Conservation (phyloP, 2,797 vertebrate genomes). For the Halcyon leucocephala region DNA sequence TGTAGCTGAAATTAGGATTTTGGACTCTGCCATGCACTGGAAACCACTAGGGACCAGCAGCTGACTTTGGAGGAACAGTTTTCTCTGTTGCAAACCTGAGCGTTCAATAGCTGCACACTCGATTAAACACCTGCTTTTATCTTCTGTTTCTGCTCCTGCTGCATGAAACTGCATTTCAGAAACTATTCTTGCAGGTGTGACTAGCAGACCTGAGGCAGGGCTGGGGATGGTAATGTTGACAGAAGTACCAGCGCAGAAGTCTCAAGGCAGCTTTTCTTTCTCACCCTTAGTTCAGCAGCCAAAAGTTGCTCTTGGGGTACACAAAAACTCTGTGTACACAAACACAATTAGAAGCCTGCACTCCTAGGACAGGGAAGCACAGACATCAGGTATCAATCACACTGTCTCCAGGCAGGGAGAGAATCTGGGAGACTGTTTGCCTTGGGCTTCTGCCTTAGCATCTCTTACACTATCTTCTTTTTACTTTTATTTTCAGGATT, state of each 20-base stretch:
- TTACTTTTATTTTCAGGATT: background rate
- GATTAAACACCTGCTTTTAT: background rate
- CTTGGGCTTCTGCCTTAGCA: background rate
- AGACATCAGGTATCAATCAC: background rate
- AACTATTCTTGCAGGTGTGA: background rate
- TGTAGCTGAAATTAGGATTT: background rate
- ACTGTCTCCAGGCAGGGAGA: background rate
- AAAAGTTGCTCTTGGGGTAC: background rate
- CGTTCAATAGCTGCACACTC: background rate
- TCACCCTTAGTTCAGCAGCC: background rate
- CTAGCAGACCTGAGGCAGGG: background rate
- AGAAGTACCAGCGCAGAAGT: background rate
- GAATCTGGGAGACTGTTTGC: background rate
- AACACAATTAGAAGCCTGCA: fast-evolving
- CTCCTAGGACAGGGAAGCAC: background rate
- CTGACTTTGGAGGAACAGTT: background rate
- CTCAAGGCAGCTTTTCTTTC: background rate
- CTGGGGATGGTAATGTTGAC: background rate
- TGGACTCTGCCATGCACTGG: background rate
- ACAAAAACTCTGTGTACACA: background rate
- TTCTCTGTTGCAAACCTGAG: background rate
- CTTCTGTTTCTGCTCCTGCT: background rate
- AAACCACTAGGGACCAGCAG: background rate
- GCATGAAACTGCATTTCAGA: background rate
- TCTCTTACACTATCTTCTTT: background rate